Conservation (phyloP, 2,113 vertebrate genomes). For the Herpailurus yagouaroundi region DNA sequence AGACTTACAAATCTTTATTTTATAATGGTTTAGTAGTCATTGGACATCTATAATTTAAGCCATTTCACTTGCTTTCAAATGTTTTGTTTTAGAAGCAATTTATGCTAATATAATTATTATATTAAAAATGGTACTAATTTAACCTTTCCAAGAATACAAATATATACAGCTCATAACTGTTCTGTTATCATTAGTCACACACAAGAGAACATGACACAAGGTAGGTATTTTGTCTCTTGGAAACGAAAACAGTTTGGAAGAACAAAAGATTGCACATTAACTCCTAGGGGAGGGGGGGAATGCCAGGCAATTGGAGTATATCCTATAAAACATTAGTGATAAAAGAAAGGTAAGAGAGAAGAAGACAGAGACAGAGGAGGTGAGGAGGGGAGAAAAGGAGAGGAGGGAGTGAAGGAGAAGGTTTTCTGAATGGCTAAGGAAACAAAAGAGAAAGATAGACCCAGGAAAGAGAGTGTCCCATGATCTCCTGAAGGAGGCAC, state of each 20-base stretch:
- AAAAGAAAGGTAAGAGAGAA: background rate
- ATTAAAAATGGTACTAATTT: constrained; percentile 79
- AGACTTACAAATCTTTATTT: background rate
- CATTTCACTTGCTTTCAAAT: constrained; percentile 57
- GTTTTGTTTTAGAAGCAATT: constrained; percentile 65
- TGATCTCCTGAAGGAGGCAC: rapidly evolving
- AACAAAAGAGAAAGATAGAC: background rate
- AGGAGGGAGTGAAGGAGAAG: background rate
- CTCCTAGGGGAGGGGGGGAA: background rate
- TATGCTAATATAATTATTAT: constrained; percentile 74
- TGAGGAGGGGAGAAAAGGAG: background rate
- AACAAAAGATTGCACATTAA: constrained; percentile 63
- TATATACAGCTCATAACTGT: constrained; percentile 48
- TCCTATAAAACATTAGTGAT: background rate
- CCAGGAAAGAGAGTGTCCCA: rapidly evolving
- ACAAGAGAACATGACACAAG: constrained; percentile 61
- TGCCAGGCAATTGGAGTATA: constrained; percentile 67
- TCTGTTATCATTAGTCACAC: constrained; percentile 64
- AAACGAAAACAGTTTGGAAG: constrained; percentile 65
- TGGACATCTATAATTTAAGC: constrained; percentile 66
- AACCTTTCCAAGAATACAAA: constrained; percentile 69
- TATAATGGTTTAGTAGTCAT: constrained; percentile 48
- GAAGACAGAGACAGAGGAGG: background rate
- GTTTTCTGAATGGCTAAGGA: background rate
- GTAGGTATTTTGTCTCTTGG: constrained; percentile 73